Evolutionary conservation across 2,888 invertebrate genomes (phyloP).

Genomic region (Catocala sponsa): DNA sequence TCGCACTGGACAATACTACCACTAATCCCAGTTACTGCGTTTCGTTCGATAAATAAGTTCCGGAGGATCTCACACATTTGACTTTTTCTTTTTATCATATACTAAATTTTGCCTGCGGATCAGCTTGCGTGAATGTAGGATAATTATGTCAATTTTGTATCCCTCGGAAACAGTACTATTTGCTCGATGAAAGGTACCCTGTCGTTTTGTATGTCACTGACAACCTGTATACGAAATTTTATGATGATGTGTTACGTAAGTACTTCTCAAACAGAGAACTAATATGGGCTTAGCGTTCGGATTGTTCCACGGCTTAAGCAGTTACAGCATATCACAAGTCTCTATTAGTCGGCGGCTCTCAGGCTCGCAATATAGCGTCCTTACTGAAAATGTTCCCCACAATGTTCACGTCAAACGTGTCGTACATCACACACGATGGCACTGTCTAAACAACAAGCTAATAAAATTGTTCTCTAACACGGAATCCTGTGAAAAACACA

Average conservation of each 20-base stretch:
- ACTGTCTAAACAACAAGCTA: constrained; percentile 45
- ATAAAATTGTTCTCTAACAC: constrained; percentile 42
- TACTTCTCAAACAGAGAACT: background rate
- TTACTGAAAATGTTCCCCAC: constrained; percentile 7
- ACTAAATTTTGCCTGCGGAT: too few species aligned
- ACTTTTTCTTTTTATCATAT: too few species aligned
- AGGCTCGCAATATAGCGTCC: background rate
- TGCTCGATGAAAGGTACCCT: too few species aligned
- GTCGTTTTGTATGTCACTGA: too few species aligned
- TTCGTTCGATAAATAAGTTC: too few species aligned
- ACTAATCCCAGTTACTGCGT: too few species aligned
- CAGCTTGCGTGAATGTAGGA: too few species aligned
- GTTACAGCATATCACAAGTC: background rate
- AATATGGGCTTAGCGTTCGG: background rate
- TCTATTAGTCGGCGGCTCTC: constrained; percentile 2
- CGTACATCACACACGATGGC: constrained; percentile 24
- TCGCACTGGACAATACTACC: too few species aligned
- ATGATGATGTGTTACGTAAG: background rate
- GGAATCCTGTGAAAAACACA: constrained; percentile 38
- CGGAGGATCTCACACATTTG: too few species aligned
- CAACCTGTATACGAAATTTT: too few species aligned
- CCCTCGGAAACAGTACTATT: too few species aligned
- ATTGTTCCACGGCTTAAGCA: background rate
- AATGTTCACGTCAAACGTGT: constrained; percentile 21
- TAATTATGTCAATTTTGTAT: too few species aligned